Evolutionary conservation across 2,888 invertebrate genomes (phyloP), one percentile per base, ranked within the genome.

Genomic region (Philhelius pedissequus): DNA sequence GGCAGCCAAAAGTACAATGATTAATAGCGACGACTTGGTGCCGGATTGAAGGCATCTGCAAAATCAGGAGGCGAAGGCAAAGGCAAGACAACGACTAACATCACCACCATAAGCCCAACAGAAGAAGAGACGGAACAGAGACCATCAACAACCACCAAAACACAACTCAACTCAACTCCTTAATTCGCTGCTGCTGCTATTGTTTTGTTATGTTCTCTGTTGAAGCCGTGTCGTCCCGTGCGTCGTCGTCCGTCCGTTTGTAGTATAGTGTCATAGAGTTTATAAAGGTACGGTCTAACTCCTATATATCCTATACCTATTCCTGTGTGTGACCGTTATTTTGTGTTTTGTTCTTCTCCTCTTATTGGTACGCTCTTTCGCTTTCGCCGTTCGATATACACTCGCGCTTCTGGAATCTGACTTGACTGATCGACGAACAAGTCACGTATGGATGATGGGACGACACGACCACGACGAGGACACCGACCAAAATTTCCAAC

Each of bases 1-100:
- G 91, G 90, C 91, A 90, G 90, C 88, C 88, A 90, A 91, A 89
- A 88, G 90, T 89, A 89, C 90, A 90, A 91, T 90, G 91, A 90
- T 91, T 90, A 90, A 90, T 90, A 90, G 89, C 89, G 75, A 84
- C 80, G 75, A 84, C 84, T 84, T 84, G 84, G 84, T 84, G 84
- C 80, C 75, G 84, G 84, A 84, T 84, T 80, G 76, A 80, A 84
- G 84, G 84, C 80, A 84, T 84, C 84, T 76, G 48, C 48, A 80
- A 76, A 84, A 75, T 43, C 62, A 80, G 74, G 75, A 80, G 76
- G 74, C 62, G 38, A 74, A 70, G 52, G 69, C 68, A 54, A 83
- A 48, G 74, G 60, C 64, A 62, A 75, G 43, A 43, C 60, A 60
- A 40, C 62, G 62, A 62, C 43, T 48, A 48, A 48, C 25, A 48